Conservation (phyloP, 2,113 vertebrate genomes). For the Bujurquina vittata region DNA sequence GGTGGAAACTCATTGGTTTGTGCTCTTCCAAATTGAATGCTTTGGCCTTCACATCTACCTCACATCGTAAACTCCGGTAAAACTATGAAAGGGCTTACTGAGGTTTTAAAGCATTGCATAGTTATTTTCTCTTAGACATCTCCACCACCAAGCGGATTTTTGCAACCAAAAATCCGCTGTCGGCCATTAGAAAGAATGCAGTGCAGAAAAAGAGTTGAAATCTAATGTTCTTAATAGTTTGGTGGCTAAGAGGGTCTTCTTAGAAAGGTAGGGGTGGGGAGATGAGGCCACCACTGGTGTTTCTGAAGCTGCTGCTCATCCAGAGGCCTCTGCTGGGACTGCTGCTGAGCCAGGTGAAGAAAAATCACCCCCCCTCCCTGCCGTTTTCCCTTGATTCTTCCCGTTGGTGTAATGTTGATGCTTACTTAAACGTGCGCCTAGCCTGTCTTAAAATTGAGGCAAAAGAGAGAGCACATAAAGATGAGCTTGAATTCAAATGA, state of each 20-base stretch:
- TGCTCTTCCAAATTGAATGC: background rate
- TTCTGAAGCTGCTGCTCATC: background rate
- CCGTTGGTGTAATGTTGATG: background rate
- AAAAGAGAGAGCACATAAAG: background rate
- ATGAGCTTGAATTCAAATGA: background rate
- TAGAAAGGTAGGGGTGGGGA: background rate
- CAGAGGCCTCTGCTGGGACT: background rate
- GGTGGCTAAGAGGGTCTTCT: background rate
- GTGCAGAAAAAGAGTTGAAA: background rate
- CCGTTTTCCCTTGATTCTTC: background rate
- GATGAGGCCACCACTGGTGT: background rate
- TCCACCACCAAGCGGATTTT: background rate
- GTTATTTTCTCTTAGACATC: background rate
- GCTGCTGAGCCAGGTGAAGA: background rate
- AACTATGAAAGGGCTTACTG: background rate
- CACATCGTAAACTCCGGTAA: background rate
- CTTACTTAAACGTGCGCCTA: background rate
- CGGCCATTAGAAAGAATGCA: accelerated
- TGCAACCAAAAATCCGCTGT: background rate
- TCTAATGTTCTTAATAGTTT: background rate
- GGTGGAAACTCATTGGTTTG: background rate
- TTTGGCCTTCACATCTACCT: background rate
- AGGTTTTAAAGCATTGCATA: background rate
- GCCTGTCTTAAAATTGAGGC: background rate
- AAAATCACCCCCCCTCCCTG: background rate